Conservation (phyloP, 2,888 invertebrate genomes). For the Pterobdella sp. region DNA sequence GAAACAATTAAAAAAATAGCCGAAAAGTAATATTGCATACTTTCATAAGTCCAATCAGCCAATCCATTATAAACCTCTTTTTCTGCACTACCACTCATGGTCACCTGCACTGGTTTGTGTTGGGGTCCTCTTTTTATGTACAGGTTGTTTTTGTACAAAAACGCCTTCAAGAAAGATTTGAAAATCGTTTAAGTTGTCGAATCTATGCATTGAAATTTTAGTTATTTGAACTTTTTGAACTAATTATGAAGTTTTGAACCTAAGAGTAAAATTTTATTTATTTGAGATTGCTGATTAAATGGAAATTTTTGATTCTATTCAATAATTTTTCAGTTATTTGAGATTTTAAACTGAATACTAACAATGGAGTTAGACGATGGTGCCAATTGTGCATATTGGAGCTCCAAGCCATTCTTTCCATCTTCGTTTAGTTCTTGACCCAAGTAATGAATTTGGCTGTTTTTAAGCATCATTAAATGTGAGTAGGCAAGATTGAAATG, state of each 20-base stretch:
- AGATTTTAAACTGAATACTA: conserved; percentile 25
- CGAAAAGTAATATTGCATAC: conserved; percentile 19
- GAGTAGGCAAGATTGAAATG: background rate
- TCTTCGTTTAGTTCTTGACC: conserved; percentile 6
- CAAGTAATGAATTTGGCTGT: conserved; percentile 3
- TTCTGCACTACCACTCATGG: conserved; percentile 23
- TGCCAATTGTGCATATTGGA: conserved; percentile 35
- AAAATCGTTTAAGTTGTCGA: no score
- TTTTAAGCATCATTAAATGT: background rate
- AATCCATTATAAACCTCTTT: conserved; percentile 34
- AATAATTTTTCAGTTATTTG: background rate
- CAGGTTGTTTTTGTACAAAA: conserved; percentile 35
- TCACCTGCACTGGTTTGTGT: conserved; percentile 29
- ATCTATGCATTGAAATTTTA: background rate
- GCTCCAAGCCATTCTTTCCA: background rate
- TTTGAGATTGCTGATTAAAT: no score
- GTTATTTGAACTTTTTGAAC: background rate
- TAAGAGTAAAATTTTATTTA: no score
- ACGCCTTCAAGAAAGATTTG: conserved; percentile 24
- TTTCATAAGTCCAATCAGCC: conserved; percentile 37
- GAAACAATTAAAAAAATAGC: background rate
- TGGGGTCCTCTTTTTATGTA: conserved; percentile 31
- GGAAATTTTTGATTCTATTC: no score
- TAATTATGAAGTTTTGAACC: no score
- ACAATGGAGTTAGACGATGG: conserved; percentile 32